phyloP scores from a whole-genome alignment of 2,888 invertebrate species.

The Strigamia transsilvanica region DNA sequence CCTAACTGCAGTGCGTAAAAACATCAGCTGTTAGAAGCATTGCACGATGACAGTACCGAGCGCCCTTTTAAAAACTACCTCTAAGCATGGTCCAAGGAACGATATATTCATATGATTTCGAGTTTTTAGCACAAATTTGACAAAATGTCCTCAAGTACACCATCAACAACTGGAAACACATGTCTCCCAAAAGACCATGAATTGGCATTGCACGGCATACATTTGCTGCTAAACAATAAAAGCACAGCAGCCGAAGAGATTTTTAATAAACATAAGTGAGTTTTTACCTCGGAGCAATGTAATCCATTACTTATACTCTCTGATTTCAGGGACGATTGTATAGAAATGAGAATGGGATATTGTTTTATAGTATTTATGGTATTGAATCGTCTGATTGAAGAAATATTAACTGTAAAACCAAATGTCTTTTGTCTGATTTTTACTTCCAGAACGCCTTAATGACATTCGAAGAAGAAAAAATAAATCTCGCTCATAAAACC shows the following conservation, averaged over 20 bases:
- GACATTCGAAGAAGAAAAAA: slow-evolving; percentile 75
- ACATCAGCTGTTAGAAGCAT: slow-evolving; percentile 17
- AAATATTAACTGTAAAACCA: not conserved
- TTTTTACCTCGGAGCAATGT: not conserved
- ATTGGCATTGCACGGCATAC: not conserved
- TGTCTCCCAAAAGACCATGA: not conserved
- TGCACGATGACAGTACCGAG: not conserved
- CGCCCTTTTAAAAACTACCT: not conserved
- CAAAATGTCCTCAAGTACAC: not conserved
- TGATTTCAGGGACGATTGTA: slow-evolving; percentile 63
- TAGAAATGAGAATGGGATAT: slow-evolving; percentile 67
- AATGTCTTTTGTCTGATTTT: slow-evolving; percentile 57
- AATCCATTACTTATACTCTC: not conserved
- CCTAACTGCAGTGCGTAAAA: not conserved
- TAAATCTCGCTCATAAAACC: slow-evolving; percentile 69
- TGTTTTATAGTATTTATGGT: slow-evolving; percentile 68
- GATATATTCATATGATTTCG: not conserved
- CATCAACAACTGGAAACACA: not conserved
- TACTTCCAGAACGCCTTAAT: slow-evolving; percentile 72
- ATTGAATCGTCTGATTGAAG: slow-evolving; percentile 52
- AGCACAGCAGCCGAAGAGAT: slow-evolving; percentile 66
- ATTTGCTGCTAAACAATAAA: slow-evolving; percentile 15
- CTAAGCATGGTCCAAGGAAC: not conserved
- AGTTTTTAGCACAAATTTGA: not conserved
- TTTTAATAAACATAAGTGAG: slow-evolving; percentile 61